A percentile compares a stretch with the other conserved stretches of the same genome.
Conservation (phyloP, 2,113 vertebrate species). For the Myxocyprinus asiaticus region DNA sequence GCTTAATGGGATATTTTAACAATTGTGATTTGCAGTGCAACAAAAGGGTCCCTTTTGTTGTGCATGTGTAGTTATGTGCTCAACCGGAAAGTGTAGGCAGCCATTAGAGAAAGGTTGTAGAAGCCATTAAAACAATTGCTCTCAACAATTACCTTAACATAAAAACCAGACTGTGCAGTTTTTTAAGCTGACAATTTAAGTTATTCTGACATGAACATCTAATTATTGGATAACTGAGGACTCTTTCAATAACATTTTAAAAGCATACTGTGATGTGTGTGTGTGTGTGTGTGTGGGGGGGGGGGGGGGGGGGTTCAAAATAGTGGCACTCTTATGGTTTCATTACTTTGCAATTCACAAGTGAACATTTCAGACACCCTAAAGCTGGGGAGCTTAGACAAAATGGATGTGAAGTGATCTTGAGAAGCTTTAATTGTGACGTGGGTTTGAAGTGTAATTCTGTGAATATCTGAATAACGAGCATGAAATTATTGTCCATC, state of each 20-base stretch:
- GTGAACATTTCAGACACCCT: background rate
- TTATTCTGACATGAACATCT: background rate
- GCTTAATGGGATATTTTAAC: slow-evolving; percentile 73
- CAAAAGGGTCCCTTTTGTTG: slow-evolving; percentile 62
- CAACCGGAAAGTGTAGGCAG: slow-evolving; percentile 49
- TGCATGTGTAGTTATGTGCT: slow-evolving; percentile 38
- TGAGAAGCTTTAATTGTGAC: slow-evolving; percentile 27
- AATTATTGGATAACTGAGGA: slow-evolving; percentile 15
- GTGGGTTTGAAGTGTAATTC: slow-evolving; percentile 29
- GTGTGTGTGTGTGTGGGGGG: too few species aligned
- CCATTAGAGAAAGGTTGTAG: slow-evolving; percentile 44
- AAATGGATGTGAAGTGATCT: slow-evolving; percentile 29
- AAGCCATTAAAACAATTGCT: slow-evolving; percentile 33
- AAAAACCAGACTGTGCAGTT: slow-evolving; percentile 21
- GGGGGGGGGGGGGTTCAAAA: slow-evolving; percentile 1
- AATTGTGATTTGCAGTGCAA: slow-evolving; percentile 65
- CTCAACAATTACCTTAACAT: slow-evolving; percentile 27
- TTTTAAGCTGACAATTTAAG: slow-evolving; percentile 25
- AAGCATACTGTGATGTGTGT: background rate
- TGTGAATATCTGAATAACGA: background rate
- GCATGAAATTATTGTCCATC: slow-evolving; percentile 8
- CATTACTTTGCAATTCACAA: slow-evolving; percentile 24
- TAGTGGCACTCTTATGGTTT: slow-evolving; percentile 1
- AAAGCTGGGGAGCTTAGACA: slow-evolving; percentile 15
- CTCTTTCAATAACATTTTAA: slow-evolving; percentile 2